A percentile compares a stretch with the other conserved stretches of the same genome.
Evolutionary conservation across 2,113 vertebrate genomes (phyloP).

Genomic region (Syrmaticus mikado): DNA sequence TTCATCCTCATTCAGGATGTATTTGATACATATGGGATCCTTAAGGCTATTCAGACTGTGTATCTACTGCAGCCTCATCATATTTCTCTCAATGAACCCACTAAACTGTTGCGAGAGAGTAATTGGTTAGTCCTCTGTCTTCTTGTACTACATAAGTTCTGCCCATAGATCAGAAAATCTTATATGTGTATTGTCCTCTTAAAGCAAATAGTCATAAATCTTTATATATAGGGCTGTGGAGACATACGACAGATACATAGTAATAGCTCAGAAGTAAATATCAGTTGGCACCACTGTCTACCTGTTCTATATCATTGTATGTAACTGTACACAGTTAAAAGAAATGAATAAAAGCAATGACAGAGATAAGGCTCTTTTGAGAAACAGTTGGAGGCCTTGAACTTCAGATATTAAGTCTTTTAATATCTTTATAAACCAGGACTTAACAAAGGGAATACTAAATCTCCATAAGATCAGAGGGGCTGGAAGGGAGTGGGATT

Average conservation of each 20-base stretch:
- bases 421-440: not conserved
- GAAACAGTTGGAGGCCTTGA: not conserved
- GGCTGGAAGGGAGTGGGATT: not conserved
- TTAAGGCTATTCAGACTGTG: not conserved
- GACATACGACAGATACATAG: not conserved
- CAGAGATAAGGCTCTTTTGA: not conserved
- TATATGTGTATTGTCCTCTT: not conserved
- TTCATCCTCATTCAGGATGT: not conserved
- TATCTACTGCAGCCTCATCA: not conserved
- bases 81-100: not conserved
- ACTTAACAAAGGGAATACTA: not conserved
- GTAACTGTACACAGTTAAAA: not conserved
- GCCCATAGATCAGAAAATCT: not conserved
- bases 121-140: not conserved
- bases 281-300: not conserved
- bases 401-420: not conserved
- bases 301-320: not conserved
- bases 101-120: not conserved
- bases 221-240: not conserved
- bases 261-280: not conserved
- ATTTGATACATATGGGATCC: not conserved
- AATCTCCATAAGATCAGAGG: not conserved
- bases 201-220: not conserved
- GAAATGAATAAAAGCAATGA: not conserved
- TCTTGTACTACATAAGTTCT: not conserved